Conservation (phyloP, 2,888 invertebrate genomes). For the Ferdinandea cuprea region DNA sequence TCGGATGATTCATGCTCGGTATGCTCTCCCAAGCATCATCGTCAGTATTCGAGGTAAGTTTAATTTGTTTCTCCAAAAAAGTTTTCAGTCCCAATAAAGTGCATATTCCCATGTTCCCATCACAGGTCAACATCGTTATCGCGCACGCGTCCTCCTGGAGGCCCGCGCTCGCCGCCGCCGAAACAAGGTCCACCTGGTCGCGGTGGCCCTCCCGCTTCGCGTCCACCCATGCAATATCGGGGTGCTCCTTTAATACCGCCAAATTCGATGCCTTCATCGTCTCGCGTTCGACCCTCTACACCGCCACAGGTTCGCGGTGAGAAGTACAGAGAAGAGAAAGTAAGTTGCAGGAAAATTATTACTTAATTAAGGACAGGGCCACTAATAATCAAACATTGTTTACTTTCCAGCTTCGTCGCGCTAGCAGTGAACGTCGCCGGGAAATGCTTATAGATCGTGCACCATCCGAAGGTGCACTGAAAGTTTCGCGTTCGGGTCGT, state of each 20-base stretch:
- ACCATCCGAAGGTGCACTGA: slow-evolving; percentile 79
- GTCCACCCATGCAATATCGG: slow-evolving; percentile 80
- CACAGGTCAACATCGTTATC: slow-evolving; percentile 86
- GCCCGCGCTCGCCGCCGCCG: slow-evolving; percentile 82
- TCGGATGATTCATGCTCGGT: slow-evolving; percentile 93
- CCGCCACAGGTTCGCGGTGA: slow-evolving; percentile 78
- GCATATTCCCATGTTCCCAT: too few relatives aligned
- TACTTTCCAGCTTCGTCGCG: slow-evolving; percentile 55
- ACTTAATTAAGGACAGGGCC: not conserved
- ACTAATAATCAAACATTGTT: not conserved
- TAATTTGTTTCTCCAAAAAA: not conserved
- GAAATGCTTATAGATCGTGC: slow-evolving; percentile 75
- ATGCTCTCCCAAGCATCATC: slow-evolving; percentile 87
- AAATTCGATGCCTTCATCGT: slow-evolving; percentile 77
- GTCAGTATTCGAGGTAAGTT: slow-evolving; percentile 81
- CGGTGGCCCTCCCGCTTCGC: slow-evolving; percentile 76
- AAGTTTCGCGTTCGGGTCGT: slow-evolving; percentile 80
- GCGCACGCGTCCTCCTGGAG: slow-evolving; percentile 81
- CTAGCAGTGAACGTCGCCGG: slow-evolving; percentile 78
- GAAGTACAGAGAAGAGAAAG: slow-evolving; percentile 81
- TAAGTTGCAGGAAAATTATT: slow-evolving; percentile 48
- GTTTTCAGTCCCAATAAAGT: not conserved
- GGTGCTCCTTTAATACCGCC: slow-evolving; percentile 74
- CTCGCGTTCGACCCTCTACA: slow-evolving; percentile 80
- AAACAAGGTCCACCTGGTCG: slow-evolving; percentile 75